Evolutionary conservation across 2,888 invertebrate species (phyloP).

Genomic region (Parnassius glacialis): DNA sequence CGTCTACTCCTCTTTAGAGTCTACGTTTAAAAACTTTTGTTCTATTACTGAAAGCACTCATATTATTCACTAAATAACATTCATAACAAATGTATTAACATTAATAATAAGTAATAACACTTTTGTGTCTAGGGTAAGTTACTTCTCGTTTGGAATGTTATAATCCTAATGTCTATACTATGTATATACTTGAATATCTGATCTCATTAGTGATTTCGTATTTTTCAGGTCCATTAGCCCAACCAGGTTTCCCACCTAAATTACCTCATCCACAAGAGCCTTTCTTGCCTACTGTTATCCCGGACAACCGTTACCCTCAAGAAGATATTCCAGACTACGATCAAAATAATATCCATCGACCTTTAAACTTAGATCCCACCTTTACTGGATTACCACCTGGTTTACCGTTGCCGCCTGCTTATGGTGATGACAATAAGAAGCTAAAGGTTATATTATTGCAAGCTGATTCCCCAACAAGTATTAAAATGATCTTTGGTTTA

Average conservation of each 20-base stretch:
- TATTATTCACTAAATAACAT: too few relatives aligned
- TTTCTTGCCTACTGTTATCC: constrained; percentile 73
- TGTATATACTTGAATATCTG: constrained; percentile 1
- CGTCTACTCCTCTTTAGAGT: too few relatives aligned
- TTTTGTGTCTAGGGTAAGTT: neutral
- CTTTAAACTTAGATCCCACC: constrained; percentile 45
- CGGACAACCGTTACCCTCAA: constrained; percentile 60
- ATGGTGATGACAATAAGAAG: constrained; percentile 66
- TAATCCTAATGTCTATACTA: constrained; percentile 6
- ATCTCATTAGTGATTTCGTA: constrained; percentile 4
- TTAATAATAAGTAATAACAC: neutral
- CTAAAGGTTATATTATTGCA: constrained; percentile 83
- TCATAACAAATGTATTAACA: neutral
- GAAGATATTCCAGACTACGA: constrained; percentile 62
- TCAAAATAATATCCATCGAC: constrained; percentile 62
- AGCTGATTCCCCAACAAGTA: constrained; percentile 88
- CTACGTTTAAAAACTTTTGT: too few relatives aligned
- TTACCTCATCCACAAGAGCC: constrained; percentile 42
- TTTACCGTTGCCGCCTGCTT: constrained; percentile 48
- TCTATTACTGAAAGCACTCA: too few relatives aligned
- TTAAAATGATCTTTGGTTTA: constrained; percentile 90
- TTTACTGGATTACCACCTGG: constrained; percentile 49
- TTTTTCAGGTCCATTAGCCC: constrained; percentile 48
- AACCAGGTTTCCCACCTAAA: constrained; percentile 40
- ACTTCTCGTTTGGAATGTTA: neutral